These are phyloP conservation scores for Gisinianus flammeolus DNA, from an alignment of 2,888 invertebrate genomes.

Conservation along the genomic window DNA sequence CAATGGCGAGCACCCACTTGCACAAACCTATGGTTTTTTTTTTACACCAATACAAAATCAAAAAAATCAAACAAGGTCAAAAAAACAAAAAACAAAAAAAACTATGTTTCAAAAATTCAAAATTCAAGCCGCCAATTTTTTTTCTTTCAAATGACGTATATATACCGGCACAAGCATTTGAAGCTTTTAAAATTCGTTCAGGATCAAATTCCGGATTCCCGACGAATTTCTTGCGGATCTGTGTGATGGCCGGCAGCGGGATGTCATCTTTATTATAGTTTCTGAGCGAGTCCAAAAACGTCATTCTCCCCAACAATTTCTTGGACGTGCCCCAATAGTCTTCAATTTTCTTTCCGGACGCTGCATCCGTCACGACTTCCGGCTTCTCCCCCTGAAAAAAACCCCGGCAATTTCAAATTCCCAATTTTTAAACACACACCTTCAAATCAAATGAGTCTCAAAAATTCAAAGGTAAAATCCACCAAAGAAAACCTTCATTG, in stretches of 20 bases:
- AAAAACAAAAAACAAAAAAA: not conserved
- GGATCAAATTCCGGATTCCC: slow-evolving; percentile 91
- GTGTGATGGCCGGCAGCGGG: slow-evolving; percentile 76
- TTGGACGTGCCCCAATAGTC: slow-evolving; percentile 95
- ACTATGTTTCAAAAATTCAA: not conserved
- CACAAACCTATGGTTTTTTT: slow-evolving; percentile 69
- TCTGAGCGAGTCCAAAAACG: slow-evolving; percentile 85
- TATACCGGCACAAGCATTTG: slow-evolving; percentile 84
- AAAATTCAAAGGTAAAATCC: too few species aligned
- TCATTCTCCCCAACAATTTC: slow-evolving; percentile 85
- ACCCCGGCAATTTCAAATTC: too few species aligned
- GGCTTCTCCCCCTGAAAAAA: slow-evolving; percentile 80
- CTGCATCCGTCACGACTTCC: slow-evolving; percentile 81
- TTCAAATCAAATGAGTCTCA: too few species aligned
- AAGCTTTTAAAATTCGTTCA: slow-evolving; percentile 83
- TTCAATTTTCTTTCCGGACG: slow-evolving; percentile 81
- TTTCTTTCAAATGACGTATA: not conserved
- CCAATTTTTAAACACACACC: too few species aligned
- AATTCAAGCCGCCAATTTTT: not conserved
- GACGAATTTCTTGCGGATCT: slow-evolving; percentile 79
- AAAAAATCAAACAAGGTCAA: not conserved
- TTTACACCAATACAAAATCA: too few species aligned
- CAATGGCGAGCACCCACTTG: slow-evolving; percentile 93
- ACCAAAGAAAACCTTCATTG: too few species aligned
- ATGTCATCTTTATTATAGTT: slow-evolving; percentile 95